phyloP scores from a whole-genome alignment of 2,113 vertebrate species.

The Nipponia nippon region DNA sequence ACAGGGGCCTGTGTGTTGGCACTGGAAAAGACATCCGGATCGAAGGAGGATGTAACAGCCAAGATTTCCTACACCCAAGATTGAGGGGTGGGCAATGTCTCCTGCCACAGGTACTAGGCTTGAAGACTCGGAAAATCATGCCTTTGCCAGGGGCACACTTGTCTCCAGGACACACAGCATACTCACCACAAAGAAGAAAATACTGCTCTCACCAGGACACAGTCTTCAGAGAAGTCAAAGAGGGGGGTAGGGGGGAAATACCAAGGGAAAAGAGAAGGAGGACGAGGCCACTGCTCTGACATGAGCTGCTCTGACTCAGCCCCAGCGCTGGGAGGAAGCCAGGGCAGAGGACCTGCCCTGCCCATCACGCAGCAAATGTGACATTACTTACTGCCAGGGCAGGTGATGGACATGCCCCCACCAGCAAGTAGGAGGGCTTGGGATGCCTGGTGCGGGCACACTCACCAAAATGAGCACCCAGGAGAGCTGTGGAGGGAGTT shows the following conservation, averaged over 20 bases:
- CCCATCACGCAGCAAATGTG: background rate
- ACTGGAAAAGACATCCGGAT: background rate
- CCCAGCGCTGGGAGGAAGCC: background rate
- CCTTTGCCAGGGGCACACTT: background rate
- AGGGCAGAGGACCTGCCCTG: background rate
- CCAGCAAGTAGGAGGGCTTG: rapidly evolving
- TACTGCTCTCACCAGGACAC: background rate
- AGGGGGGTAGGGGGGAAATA: background rate
- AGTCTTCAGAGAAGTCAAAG: background rate
- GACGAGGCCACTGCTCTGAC: background rate
- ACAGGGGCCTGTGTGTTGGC: background rate
- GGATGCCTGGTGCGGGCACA: background rate
- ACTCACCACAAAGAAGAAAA: background rate
- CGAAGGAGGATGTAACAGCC: background rate
- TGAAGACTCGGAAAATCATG: background rate
- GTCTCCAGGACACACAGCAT: background rate
- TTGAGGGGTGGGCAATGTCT: background rate
- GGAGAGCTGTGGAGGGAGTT: background rate
- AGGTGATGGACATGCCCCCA: background rate
- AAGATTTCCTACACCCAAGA: background rate
- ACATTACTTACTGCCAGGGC: background rate
- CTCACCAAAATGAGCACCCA: background rate
- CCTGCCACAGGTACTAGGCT: background rate
- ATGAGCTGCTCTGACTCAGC: background rate
- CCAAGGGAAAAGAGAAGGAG: background rate